phyloP scores from a whole-genome alignment of 2,888 invertebrate species.

The Drosophila picticornis region DNA sequence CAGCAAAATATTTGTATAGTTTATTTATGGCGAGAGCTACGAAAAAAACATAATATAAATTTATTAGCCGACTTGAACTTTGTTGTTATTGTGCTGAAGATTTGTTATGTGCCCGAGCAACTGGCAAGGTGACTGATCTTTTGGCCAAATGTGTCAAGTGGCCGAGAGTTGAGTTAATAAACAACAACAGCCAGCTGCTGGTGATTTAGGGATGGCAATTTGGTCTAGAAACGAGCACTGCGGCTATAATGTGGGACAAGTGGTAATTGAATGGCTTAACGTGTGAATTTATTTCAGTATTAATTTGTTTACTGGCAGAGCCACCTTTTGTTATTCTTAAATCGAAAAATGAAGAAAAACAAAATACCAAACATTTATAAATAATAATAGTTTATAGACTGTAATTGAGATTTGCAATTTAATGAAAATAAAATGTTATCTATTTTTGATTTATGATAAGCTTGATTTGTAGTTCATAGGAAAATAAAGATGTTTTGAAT shows the following conservation, averaged over 20 bases:
- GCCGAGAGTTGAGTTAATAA: slow-evolving; percentile 50
- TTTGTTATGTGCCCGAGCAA: slow-evolving; percentile 41
- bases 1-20: slow-evolving; percentile 74
- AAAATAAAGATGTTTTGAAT: background rate
- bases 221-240: slow-evolving; percentile 1
- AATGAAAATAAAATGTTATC: background rate
- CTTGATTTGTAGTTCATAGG: background rate
- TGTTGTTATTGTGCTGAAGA: slow-evolving; percentile 43
- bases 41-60: slow-evolving; percentile 51
- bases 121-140: slow-evolving; percentile 75
- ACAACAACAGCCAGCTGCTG: slow-evolving; percentile 24
- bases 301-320: background rate
- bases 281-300: slow-evolving; percentile 9
- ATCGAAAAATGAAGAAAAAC: background rate
- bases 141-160: slow-evolving; percentile 75
- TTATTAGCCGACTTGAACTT: slow-evolving; percentile 73
- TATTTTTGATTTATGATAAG: background rate
- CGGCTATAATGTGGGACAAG: slow-evolving; percentile 20
- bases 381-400: background rate
- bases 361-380: background rate
- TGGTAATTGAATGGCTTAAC: slow-evolving; percentile 34
- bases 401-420: background rate
- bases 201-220: slow-evolving; percentile 31
- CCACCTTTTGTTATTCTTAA: background rate
- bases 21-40: slow-evolving; percentile 68